Evolutionary conservation across 2,113 vertebrate genomes (phyloP), one percentile per base, ranked within the genome.

Genomic region (Loxodonta africana): DNA sequence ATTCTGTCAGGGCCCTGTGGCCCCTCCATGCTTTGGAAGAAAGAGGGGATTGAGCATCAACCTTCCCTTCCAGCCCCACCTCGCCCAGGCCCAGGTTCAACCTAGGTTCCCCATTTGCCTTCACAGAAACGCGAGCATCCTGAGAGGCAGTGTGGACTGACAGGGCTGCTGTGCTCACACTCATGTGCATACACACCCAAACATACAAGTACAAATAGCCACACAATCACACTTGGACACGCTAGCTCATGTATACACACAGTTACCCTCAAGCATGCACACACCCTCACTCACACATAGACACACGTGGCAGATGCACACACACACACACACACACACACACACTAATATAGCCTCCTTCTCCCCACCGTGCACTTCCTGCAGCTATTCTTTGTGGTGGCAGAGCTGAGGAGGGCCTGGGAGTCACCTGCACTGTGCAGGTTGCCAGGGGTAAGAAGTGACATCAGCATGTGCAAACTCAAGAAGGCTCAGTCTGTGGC

Each of bases 111-210:
- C 5, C 2, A 5, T 10, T 41, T 37, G 21, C 48, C n/a, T 71
- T 71, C 48, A 37, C 5, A 51, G 65, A 14, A 37, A 74, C 85
- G 67, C 44, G 65, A 53, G 30, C 81, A 90, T 51, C 62, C 53
- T 21, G 94, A 48, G 63, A 28, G 7, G 4, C 1, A 4, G 23
- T 0, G 1, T 1, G 41, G 46, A 30, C 10, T 25, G 51, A 26
- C 6, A 10, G 46, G 46, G 28, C 18, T 20, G 23, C 33, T 0
- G 0, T 41, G 0, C 26, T 37, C 60, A 11, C 4, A 2, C 4
- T 18, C 41, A 25, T 2, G 3, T 0, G 15, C 57, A 30, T 18
- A 8, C 67, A 44, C 11, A n/a, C 76, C 48, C 65, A 48, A 30
- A 57, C 2, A 2, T 3, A 10, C 3, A 6, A 9, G 8, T 12